Conservation (phyloP, 1,140 invertebrate genomes). For the Centruroides vittatus region DNA sequence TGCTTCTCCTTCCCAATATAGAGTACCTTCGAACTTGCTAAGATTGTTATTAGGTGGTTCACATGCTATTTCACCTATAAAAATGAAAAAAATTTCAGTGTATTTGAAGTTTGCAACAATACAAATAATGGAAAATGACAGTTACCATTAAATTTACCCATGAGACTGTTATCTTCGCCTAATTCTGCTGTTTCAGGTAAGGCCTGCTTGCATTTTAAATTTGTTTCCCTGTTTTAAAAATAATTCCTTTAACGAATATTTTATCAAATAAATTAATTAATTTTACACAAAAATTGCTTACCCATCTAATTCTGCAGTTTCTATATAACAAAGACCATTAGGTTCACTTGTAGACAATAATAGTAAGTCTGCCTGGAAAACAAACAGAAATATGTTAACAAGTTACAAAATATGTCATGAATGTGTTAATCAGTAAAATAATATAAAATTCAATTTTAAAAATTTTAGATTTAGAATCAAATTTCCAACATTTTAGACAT, state of each 20-base stretch:
- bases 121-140: not conserved
- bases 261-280: not conserved
- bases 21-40: slow-evolving; percentile 86
- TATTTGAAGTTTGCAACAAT: not conserved
- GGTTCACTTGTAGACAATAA: slow-evolving; percentile 85
- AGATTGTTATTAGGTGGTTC: slow-evolving; percentile 97
- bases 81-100: not conserved
- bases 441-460: too few relatives aligned
- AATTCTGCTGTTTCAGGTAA: slow-evolving; percentile 83
- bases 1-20: slow-evolving; percentile 45
- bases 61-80: slow-evolving; percentile 77
- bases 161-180: slow-evolving; percentile 68
- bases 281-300: slow-evolving; percentile 31
- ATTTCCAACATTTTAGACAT: too few relatives aligned
- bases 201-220: slow-evolving; percentile 89
- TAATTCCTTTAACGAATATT: not conserved
- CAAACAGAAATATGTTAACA: not conserved
- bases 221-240: slow-evolving; percentile 61
- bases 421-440: too few relatives aligned
- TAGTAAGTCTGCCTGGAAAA: slow-evolving; percentile 59
- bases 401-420: too few relatives aligned
- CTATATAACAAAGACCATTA: slow-evolving; percentile 95
- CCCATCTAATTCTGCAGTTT: slow-evolving; percentile 97
- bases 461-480: too few relatives aligned
- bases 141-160: slow-evolving; percentile 63